phyloP scores from a whole-genome alignment of 2,113 vertebrate species.

The Zosterops hypoxanthus region DNA sequence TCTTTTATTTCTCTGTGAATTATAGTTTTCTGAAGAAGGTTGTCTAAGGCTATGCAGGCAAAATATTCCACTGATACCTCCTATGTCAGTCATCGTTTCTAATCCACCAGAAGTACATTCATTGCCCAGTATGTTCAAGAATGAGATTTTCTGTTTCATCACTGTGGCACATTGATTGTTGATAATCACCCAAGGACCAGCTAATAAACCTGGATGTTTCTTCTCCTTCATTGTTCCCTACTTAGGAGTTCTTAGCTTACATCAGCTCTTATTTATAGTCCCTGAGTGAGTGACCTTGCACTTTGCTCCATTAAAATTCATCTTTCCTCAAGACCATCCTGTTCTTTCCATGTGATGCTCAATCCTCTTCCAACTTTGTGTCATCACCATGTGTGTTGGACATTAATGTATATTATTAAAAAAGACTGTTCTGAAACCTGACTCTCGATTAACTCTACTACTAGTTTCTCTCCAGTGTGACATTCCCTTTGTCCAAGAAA shows the following conservation, averaged over 20 bases:
- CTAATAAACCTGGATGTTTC: neutral
- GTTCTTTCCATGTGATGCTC: neutral
- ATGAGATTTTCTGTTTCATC: neutral
- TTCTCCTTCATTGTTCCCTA: neutral
- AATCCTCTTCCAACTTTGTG: neutral
- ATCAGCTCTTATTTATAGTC: conserved; percentile 7
- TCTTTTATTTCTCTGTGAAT: neutral
- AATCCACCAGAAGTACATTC: neutral
- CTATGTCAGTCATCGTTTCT: neutral
- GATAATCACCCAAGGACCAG: neutral
- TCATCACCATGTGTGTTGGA: neutral
- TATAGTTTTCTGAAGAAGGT: neutral
- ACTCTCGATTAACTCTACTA: neutral
- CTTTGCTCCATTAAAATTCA: conserved; percentile 4
- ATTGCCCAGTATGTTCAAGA: neutral
- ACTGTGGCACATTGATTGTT: neutral
- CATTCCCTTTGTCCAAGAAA: neutral
- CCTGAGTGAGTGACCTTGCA: conserved; percentile 6
- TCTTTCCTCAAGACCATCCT: neutral
- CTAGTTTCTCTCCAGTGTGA: neutral
- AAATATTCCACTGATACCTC: neutral
- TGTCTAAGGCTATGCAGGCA: neutral
- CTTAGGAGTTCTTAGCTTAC: neutral
- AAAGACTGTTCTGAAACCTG: neutral
- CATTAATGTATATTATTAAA: neutral